Base-by-base conservation (phyloP, 2,888 invertebrate species). In the Drosophila mulleri region DNA sequence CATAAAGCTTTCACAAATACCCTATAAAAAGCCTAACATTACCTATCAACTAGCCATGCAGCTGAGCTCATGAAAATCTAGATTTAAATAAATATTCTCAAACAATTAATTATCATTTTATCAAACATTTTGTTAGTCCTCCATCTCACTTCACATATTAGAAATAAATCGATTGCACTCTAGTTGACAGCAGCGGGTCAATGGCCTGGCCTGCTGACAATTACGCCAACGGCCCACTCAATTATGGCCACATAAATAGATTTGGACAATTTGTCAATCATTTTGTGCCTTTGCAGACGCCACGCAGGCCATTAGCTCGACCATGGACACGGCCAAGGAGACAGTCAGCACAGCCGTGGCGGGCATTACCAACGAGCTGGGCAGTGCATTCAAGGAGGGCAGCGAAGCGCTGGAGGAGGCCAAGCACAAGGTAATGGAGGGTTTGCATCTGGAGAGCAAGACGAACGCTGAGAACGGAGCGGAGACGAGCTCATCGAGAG, bases 251-350 rank as follows among this genome's bases (percentile, higher is more conserved):
- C 14, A 37, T 37, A 39, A 32, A 35, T 16, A 48, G 48, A 23
- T 67, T n/a, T 39, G 26, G n/a, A 37, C 39, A 6, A 37, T 26
- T 11, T 39, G 26, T 53, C 35, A 29, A 45, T 45, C 26, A 50
- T 42, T 50, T 61, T 39, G 7, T 23, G 23, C n/a, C n/a, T 72
- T 70, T 72, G 16, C 76, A 91, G 91, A 80, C 61, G 88, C 88
- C 18, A 80, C 83, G 41, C 77, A 88, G 29, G 71, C 88, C 16
- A 59, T 91, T 35, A 83, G 76, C 3, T 74, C 84, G 59, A 83
- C 83, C 14, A n/a, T 91, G 54, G 91, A 91, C 60, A 86, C 82
- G 60, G 89, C 91, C 63, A 91, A 91, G 81, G 91, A 91, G 44
- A 80, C 87, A 3, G 91, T 91, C n/a, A 76, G 89, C 75, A 76